Evolutionary conservation across 2,797 vertebrate genomes (phyloP), one percentile per base, ranked within the genome.

Genomic region (Sparidentex hasta): DNA sequence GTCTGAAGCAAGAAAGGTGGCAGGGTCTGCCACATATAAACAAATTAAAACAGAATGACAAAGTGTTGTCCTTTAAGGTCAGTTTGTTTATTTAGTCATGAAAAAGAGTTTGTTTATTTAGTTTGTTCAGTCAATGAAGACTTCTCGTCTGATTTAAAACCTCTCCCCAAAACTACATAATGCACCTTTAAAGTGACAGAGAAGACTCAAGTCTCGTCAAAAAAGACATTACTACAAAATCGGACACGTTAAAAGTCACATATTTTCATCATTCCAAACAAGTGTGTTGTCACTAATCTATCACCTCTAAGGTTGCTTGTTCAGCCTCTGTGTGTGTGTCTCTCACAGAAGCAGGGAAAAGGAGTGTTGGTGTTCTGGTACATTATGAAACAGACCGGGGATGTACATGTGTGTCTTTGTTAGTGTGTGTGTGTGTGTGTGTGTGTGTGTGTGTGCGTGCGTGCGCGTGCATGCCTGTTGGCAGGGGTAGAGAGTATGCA

Each of bases 381-480:
- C 93, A 94, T 88, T 70, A 89, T 75, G 85, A 90, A 91, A 88
- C 79, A 85, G 81, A 90, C 63, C 85, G 83, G 87, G 82, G 83
- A 81, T 94, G 93, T 95, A 93, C 44, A 92, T 89, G 59, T 78
- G 57, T 79, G 76, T 77, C 21, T 68, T 57, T 57, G 8, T 76
- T 73, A 72, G 73, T 86, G 86, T 94, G 93, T 91, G 93, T 93
- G 94, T 92, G 95, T 93, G 94, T 94, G 73, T 86, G 86, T 94
- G 93, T 91, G 93, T 93, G 94, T 92, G 95, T 93, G 94, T 94
- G 66, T 54, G 95, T 94, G 91, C 91, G 93, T 93, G 92, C 95
- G 92, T 63, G 71, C 12, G 74, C 7, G 62, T 46, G 63, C 21
- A 72, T 59, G 65, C 64, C 72, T 43, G 54, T 57, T 68, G 85